Evolutionary conservation across 2,797 vertebrate species (phyloP).

Genomic region (Ctenopoma multispine): DNA sequence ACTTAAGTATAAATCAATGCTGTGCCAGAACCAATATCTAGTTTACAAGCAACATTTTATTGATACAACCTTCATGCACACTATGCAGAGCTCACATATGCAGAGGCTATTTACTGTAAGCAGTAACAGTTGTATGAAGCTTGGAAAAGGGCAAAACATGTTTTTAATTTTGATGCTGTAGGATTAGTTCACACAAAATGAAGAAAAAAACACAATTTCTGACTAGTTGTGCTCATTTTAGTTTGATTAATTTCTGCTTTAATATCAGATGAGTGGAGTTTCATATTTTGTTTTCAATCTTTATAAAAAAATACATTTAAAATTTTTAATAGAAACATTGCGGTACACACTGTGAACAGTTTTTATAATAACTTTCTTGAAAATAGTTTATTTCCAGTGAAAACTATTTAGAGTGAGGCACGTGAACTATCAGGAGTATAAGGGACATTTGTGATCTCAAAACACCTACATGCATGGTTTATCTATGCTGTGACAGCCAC

Average conservation of each 20-base stretch:
- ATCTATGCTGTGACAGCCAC: not conserved
- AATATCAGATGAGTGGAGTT: not conserved
- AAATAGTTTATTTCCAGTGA: slow-evolving; percentile 8
- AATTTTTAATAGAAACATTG: not conserved
- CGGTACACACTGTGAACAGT: not conserved
- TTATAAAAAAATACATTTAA: not conserved
- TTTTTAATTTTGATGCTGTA: not conserved
- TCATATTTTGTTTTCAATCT: not conserved
- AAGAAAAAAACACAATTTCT: not conserved
- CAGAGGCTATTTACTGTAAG: slow-evolving; percentile 9
- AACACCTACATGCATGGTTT: slow-evolving; percentile 17
- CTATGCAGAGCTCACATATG: not conserved
- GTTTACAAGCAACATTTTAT: slow-evolving; percentile 21
- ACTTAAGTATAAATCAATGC: slow-evolving; percentile 32
- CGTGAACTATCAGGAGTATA: slow-evolving; percentile 5
- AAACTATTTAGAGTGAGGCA: slow-evolving; percentile 2
- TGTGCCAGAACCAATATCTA: slow-evolving; percentile 11
- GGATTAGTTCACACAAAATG: not conserved
- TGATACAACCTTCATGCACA: not conserved
- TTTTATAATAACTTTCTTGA: slow-evolving; percentile 6
- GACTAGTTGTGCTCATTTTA: not conserved
- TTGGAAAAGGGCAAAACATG: not conserved
- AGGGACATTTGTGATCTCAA: slow-evolving; percentile 10
- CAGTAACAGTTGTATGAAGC: not conserved
- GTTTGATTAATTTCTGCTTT: slow-evolving; percentile 12